Evolutionary conservation across 1,140 invertebrate species (phyloP).

Genomic region (Mactra quadrangularis): DNA sequence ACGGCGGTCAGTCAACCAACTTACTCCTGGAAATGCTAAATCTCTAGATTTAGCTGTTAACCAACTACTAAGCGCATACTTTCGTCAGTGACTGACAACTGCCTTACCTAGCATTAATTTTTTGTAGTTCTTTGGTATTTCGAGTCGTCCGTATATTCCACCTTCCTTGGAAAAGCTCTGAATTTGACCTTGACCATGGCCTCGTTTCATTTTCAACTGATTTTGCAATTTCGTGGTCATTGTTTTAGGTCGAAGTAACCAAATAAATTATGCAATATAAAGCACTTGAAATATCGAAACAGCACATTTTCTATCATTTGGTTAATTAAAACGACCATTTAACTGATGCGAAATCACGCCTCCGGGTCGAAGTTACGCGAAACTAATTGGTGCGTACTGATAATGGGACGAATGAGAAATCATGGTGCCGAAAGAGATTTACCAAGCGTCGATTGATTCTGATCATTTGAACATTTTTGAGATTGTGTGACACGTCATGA

Average conservation of each 20-base stretch:
- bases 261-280: constrained; percentile 40
- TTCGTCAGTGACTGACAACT: too few relatives aligned
- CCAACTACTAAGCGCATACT: too few relatives aligned
- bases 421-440: constrained; percentile 17
- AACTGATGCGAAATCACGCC: constrained; percentile 51
- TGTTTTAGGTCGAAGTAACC: constrained; percentile 28
- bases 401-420: constrained; percentile 46
- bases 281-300: constrained; percentile 49
- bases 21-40: too few relatives aligned
- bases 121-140: too few relatives aligned
- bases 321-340: constrained; percentile 58
- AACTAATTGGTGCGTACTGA: constrained; percentile 33
- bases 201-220: background rate
- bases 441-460: background rate
- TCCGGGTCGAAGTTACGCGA: constrained; percentile 5
- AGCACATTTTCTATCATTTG: constrained; percentile 62
- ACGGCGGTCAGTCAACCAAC: too few relatives aligned
- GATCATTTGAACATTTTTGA: background rate
- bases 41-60: too few relatives aligned
- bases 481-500: constrained; percentile 13
- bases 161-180: too few relatives aligned
- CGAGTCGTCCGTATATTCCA: too few relatives aligned
- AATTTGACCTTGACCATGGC: constrained; percentile 4
- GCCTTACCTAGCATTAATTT: too few relatives aligned
- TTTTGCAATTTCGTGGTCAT: constrained; percentile 53